These are phyloP conservation scores for Chelonia mydas DNA, from an alignment of 2,797 vertebrate species.

Conservation along the genomic window DNA sequence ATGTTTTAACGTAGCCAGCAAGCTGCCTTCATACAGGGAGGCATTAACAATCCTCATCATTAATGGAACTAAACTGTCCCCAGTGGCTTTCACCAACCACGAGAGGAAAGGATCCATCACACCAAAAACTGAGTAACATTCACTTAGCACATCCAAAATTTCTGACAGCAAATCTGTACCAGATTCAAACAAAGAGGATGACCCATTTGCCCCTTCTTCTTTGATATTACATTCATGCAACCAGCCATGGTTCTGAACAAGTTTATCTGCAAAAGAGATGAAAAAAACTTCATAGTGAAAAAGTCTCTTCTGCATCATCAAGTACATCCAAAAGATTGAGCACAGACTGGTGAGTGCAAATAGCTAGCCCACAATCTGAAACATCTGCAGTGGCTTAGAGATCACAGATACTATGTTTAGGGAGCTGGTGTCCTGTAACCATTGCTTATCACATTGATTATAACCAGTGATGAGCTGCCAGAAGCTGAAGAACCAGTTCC, in stretches of 20 bases:
- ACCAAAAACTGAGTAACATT: too few relatives aligned
- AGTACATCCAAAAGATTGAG: not conserved
- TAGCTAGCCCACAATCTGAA: not conserved
- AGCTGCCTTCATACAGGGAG: not conserved
- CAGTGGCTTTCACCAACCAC: not conserved
- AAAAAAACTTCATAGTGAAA: not conserved
- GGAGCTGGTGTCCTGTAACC: not conserved
- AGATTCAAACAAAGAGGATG: not conserved
- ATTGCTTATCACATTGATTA: not conserved
- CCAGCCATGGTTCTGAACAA: not conserved
- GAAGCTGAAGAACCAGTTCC: too few relatives aligned
- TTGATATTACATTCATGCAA: not conserved
- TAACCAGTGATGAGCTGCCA: not conserved
- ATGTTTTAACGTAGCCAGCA: not conserved
- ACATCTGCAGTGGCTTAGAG: not conserved
- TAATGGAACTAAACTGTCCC: not conserved
- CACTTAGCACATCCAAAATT: not conserved
- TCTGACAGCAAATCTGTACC: not conserved
- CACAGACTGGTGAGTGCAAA: not conserved
- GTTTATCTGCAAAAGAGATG: not conserved
- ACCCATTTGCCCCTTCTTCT: too few relatives aligned
- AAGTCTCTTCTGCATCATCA: not conserved
- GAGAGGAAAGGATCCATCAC: not conserved
- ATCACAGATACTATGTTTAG: not conserved
- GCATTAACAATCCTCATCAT: not conserved